Percentiles rank a stretch among this genome's conserved stretches.
Evolutionary conservation across 2,797 vertebrate species (phyloP).

Genomic region (Phoxinus dragarum): DNA sequence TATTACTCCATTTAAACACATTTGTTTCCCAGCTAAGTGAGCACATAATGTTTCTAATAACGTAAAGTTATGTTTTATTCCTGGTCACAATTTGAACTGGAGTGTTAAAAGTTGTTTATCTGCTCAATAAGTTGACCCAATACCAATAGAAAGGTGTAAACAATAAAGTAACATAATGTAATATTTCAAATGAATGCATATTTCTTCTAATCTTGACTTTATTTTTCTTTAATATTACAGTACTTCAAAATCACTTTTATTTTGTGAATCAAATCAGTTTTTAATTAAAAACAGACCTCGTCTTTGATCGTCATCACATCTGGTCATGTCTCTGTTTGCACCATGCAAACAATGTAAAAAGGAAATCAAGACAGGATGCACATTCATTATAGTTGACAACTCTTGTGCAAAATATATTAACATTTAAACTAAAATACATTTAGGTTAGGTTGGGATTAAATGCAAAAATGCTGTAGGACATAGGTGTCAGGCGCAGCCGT

Average conservation of each 20-base stretch:
- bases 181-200: not conserved
- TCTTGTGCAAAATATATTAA: not conserved
- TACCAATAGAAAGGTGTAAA: not conserved
- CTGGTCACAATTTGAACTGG: not conserved
- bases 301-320: not conserved
- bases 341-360: not conserved
- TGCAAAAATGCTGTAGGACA: not conserved
- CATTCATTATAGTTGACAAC: not conserved
- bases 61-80: not conserved
- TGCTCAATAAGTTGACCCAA: not conserved
- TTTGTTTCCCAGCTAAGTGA: not conserved
- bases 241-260: not conserved
- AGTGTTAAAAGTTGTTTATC: not conserved
- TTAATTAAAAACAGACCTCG: not conserved
- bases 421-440: not conserved
- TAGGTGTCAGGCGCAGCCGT: not conserved
- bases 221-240: not conserved
- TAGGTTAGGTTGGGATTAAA: not conserved
- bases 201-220: not conserved
- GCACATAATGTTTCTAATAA: not conserved
- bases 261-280: not conserved
- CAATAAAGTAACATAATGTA: not conserved
- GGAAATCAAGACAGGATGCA: not conserved
- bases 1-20: not conserved
- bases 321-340: not conserved